Evolutionary conservation across 2,888 invertebrate species (phyloP), one percentile per base, ranked within the genome.

Genomic region (Tillus elongatus): DNA sequence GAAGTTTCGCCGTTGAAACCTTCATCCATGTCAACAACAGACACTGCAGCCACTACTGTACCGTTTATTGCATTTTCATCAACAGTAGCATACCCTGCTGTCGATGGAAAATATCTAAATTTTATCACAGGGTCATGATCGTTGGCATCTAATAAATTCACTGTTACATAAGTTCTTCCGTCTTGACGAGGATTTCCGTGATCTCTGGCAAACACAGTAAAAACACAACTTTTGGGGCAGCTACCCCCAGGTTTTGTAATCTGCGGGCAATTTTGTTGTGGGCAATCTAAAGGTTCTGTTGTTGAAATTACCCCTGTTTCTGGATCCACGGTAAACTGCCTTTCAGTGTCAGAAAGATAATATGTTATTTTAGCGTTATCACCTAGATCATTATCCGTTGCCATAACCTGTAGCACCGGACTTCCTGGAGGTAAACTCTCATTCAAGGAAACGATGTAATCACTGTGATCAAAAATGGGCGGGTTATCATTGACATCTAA

Each of bases 401-500:
- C 96, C 64, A 82, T 82, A n/a, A 96, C 93, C 57, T 85, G 85
- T 2, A 93, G 68, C 4, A 95, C 91, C 27, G 78, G 78, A 1
- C 89, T 88, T 2, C 92, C 92, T 0, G 86, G 82, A n/a, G 85
- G 82, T 4, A 90, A 87, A 57, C 90, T 93, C 66, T 96, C 95
- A 67, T 93, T 93, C 34, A 96, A 63, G 29, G 86, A 84, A 1
- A 90, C 90, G 39, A 83, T 85, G 65, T 95, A 96, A 61, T 93
- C 91, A 68, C 90, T 91, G 61, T 91, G 91, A 64, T 89, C 90
- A 58, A 92, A 92, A 49, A 91, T 86, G 24, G 92, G 92, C 9
- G 92, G 90, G 67, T 91, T 91, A 61, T 93, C 93, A 61, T 93
- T 93, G 4, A 90, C 90, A 65, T 93, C 92, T 47, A 90, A 69